Evolutionary conservation across 2,113 vertebrate species (phyloP), one percentile per base, ranked within the genome.

Genomic region (Eira barbara): DNA sequence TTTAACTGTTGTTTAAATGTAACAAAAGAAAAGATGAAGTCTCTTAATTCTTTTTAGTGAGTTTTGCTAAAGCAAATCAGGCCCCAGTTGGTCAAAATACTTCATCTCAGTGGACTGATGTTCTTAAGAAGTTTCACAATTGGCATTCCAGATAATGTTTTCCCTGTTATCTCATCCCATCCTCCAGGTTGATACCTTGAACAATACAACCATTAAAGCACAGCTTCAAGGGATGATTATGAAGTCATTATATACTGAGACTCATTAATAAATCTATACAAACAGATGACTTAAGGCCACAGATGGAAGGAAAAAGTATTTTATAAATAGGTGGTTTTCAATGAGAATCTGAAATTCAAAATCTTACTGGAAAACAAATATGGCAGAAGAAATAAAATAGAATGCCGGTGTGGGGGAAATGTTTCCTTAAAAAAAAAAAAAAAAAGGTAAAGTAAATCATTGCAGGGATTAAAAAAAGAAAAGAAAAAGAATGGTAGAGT

Each of bases 301-400:
- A 8, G 21, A 23, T 52, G 27, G 27, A 67, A 92, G 42, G 12
- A 61, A 89, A 73, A 80, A 42, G 10, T 31, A 25, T 27, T 47
- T 94, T 71, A 67, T 2, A 94, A 91, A 91, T 78, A 69, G 47
- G 25, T 82, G 7, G 1, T 15, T 85, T 89, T 93, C 65, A 81
- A 11, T 71, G 31, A 81, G 18, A 59, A 59, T 39, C n/a, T 93
- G 9, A 76, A 79, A 86, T 96, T 96, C 31, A 94, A 67, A 96
- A 57, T 0, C 7, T 80, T 88, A 45, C 17, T 59, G 42, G 45
- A 89, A 85, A 86, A 96, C 0, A 61, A 79, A 81, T 34, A 65
- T 81, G 17, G 10, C 10, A 78, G 34, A 71, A 93, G 18, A 65
- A 71, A 81, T 42, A 29, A 65, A 84, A 11, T 67, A 80, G 4